Evolutionary conservation across 2,888 invertebrate genomes (phyloP), one percentile per base, ranked within the genome.

Genomic region (Rugalucina vietnamica): DNA sequence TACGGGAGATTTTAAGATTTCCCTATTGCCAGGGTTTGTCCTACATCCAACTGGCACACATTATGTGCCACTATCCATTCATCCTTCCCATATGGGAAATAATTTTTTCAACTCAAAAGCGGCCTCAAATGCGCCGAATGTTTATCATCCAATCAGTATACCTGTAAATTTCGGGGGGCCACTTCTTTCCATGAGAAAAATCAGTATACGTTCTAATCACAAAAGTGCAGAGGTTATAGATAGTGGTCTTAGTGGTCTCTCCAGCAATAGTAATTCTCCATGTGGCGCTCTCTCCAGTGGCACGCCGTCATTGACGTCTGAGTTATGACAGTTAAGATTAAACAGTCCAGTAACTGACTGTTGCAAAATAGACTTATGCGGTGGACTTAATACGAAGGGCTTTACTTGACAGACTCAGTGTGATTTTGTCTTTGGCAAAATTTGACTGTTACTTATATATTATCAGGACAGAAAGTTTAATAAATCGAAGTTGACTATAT

Each of bases 41-140:
- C 95, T 98, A 50, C 98, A 98, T 94, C 96, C 98, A n/a, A 97
- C 97, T 87, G 98, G 98, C 57, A 96, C 97, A 72, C 98, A 97
- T 95, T 98, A 98, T 95, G 96, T 98, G 78, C 98, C 98, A 0
- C 95, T 98, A 57, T 91, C 92, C 1, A 91, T 93, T 10, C 91
- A 92, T 75, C 91, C 92, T 57, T 89, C 90, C 27, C 90, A 88
- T 76, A 84, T 92, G 50, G 82, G 84, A 97, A 97, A 87, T 8
- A 82, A 89, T n/a, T 88, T 90, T 36, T 74, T 81, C 39, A 76
- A 77, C 8, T 65, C 65, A 39, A 82, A 87, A 24, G 43, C 79
- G 27, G 81, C 82, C 0, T 71, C 78, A 0, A 74, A 80, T 10
- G 82, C 76, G n/a, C 81, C 86, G 8, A 76, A 83, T 21, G 89